A percentile compares a stretch with the other conserved stretches of the same genome.
Conservation (phyloP, 2,888 invertebrate species). For the Steromphala cineraria region DNA sequence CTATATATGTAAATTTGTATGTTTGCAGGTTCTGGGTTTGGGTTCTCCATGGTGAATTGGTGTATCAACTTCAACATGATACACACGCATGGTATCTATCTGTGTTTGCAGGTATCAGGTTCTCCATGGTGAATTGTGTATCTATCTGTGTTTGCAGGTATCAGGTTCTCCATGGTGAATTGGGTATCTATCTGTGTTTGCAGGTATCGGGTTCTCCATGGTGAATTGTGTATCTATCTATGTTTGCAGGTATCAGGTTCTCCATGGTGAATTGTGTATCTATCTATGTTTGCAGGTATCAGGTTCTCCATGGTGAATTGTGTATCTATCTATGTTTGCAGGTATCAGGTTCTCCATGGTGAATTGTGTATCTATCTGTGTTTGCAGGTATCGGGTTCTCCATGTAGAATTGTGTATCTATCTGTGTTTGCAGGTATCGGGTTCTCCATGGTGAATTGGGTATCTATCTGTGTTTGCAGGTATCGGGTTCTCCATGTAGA, state of each 20-base stretch:
- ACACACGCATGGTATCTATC: slow-evolving; percentile 59
- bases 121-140: slow-evolving; percentile 62
- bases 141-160: too few relatives aligned
- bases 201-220: slow-evolving; percentile 73
- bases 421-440: slow-evolving; percentile 73
- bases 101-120: slow-evolving; percentile 72
- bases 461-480: too few relatives aligned
- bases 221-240: slow-evolving; percentile 42
- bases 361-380: not conserved
- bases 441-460: slow-evolving; percentile 64
- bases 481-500: slow-evolving; percentile 69
- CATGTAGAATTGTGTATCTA: slow-evolving; percentile 48
- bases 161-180: slow-evolving; percentile 71
- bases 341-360: slow-evolving; percentile 74
- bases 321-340: too few relatives aligned
- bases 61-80: slow-evolving; percentile 74
- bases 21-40: slow-evolving; percentile 58
- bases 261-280: slow-evolving; percentile 61
- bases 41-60: slow-evolving; percentile 71
- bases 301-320: slow-evolving; percentile 70
- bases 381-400: slow-evolving; percentile 72
- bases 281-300: slow-evolving; percentile 70
- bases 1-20: too few relatives aligned
- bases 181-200: too few relatives aligned
- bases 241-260: slow-evolving; percentile 71